Conservation (phyloP, 2,797 vertebrate genomes). For the Remorina albescens region DNA sequence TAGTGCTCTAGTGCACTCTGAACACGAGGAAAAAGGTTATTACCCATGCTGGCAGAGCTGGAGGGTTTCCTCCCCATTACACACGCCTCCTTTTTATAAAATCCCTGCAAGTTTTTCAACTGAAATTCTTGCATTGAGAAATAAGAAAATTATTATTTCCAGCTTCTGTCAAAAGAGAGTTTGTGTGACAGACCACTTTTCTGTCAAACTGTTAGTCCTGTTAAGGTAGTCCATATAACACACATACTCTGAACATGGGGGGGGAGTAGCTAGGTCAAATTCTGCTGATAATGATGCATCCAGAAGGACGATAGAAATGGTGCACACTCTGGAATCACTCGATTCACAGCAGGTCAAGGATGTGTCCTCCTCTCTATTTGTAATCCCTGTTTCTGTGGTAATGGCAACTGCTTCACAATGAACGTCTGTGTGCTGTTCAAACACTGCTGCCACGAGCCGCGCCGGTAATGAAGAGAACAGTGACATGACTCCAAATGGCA, state of each 20-base stretch:
- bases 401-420: conserved; percentile 39
- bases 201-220: neutral
- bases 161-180: conserved; percentile 6
- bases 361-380: neutral
- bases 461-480: conserved; percentile 49
- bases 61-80: conserved; percentile 27
- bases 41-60: conserved; percentile 26
- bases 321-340: conserved; percentile 18
- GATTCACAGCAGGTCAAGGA: conserved; percentile 19
- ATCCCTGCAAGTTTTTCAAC: conserved; percentile 33
- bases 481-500: conserved; percentile 47
- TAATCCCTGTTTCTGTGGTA: conserved; percentile 3
- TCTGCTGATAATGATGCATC: conserved; percentile 38
- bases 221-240: conserved; percentile 6
- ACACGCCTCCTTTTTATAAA: conserved; percentile 24
- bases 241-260: neutral
- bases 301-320: conserved; percentile 38
- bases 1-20: conserved; percentile 10
- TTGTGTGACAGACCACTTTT: neutral
- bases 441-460: conserved; percentile 25
- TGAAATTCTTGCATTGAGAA: conserved; percentile 5
- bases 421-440: conserved; percentile 36
- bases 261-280: conserved; percentile 33
- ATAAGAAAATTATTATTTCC: conserved; percentile 5
- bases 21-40: conserved; percentile 37